Conservation (phyloP, 2,797 vertebrate genomes). For the Poeciliopsis presidionis region DNA sequence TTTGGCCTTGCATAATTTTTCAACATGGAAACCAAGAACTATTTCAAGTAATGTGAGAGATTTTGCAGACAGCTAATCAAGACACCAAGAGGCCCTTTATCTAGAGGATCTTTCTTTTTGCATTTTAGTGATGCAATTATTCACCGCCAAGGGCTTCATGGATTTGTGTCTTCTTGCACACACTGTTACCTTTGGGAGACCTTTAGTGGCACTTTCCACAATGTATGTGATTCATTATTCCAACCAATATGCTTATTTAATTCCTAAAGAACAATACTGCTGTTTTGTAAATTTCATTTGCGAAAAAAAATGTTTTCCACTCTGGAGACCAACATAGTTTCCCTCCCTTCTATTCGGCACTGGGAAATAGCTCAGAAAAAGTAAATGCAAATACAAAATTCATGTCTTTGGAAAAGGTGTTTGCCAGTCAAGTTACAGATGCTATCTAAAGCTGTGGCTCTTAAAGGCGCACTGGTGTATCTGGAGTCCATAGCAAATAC, state of each 20-base stretch:
- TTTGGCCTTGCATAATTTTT: neutral
- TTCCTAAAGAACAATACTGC: neutral
- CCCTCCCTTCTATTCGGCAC: neutral
- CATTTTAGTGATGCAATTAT: conserved; percentile 12
- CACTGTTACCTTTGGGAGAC: conserved; percentile 4
- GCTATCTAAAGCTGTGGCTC: neutral
- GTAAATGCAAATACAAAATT: conserved; percentile 1
- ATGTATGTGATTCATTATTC: neutral
- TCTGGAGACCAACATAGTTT: neutral
- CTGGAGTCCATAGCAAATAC: neutral
- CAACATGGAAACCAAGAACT: conserved; percentile 8
- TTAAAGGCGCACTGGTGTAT: neutral
- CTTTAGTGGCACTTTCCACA: neutral
- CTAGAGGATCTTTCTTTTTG: conserved; percentile 1
- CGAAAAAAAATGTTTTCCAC: conserved; percentile 6
- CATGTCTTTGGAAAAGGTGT: neutral
- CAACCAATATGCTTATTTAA: conserved; percentile 1
- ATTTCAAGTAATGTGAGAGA: conserved; percentile 33
- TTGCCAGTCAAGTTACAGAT: neutral
- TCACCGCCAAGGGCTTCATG: conserved; percentile 6
- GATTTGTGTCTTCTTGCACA: neutral
- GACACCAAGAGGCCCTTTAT: neutral
- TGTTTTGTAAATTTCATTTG: conserved; percentile 11
- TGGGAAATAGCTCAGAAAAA: neutral
- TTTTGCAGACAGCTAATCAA: conserved; percentile 22